Evolutionary conservation across 2,797 vertebrate genomes (phyloP).

Genomic region (Sorex maritimensis): DNA sequence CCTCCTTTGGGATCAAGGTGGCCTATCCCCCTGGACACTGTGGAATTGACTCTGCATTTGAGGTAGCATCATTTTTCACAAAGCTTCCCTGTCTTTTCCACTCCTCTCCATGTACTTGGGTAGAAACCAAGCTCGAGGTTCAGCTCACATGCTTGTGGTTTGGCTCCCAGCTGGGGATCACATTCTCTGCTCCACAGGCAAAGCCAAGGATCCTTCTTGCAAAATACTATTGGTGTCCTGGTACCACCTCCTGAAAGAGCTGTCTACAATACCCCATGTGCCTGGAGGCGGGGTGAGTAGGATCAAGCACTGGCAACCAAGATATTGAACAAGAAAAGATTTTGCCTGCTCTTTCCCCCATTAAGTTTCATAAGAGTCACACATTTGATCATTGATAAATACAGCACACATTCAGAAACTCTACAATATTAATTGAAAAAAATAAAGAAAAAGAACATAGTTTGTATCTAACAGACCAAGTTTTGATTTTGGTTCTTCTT

Average conservation of each 20-base stretch:
- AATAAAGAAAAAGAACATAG: constrained; percentile 19
- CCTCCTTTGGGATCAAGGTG: constrained; percentile 31
- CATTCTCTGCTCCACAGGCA: constrained; percentile 83
- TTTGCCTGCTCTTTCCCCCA: constrained; percentile 26
- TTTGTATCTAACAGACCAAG: not conserved
- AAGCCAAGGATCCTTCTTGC: constrained; percentile 84
- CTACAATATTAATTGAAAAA: constrained; percentile 27
- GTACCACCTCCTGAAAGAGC: constrained; percentile 79
- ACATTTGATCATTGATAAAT: constrained; percentile 42
- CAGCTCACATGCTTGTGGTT: constrained; percentile 87
- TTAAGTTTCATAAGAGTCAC: constrained; percentile 44
- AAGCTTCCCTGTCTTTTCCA: constrained; percentile 83
- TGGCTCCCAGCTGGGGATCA: constrained; percentile 85
- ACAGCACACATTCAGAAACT: not conserved
- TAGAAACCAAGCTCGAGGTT: constrained; percentile 79
- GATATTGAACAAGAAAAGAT: constrained; percentile 50
- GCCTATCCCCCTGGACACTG: constrained; percentile 32
- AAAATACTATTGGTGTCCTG: constrained; percentile 85
- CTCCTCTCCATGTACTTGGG: constrained; percentile 83
- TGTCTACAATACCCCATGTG: constrained; percentile 54
- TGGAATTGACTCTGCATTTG: constrained; percentile 67
- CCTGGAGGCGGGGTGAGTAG: constrained; percentile 48
- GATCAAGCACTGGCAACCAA: constrained; percentile 23
- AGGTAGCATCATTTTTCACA: constrained; percentile 69
- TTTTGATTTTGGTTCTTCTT: constrained; percentile 52